Percentiles rank a stretch among this genome's conserved stretches.
Evolutionary conservation across 1,140 invertebrate species (phyloP).

Genomic region (Antheraea pernyi): DNA sequence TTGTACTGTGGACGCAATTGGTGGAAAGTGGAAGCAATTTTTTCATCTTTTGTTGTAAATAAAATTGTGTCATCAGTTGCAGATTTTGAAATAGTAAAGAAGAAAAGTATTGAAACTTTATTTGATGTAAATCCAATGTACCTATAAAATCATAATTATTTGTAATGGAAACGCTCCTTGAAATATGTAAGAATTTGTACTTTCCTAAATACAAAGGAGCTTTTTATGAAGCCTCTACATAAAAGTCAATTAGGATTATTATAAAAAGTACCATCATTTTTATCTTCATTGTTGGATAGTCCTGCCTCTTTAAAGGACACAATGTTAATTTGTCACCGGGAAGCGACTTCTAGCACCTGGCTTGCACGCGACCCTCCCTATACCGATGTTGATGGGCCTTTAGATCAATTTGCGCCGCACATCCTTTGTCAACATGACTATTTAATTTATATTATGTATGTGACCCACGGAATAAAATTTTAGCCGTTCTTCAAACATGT

Average conservation of each 20-base stretch:
- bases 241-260: constrained; percentile 30
- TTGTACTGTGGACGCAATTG: no score
- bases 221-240: constrained; percentile 25
- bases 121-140: no score
- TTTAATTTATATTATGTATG: constrained; percentile 75
- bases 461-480: constrained; percentile 66
- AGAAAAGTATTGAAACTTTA: no score
- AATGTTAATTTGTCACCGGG: constrained; percentile 68
- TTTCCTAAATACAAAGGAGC: constrained; percentile 5
- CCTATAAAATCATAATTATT: no score
- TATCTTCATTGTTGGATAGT: constrained; percentile 42
- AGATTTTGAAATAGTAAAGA: no score
- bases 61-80: no score
- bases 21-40: no score
- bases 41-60: no score
- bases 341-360: constrained; percentile 58
- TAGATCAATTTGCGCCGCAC: constrained; percentile 58
- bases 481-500: constrained; percentile 69
- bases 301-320: constrained; percentile 41
- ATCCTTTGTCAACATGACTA: constrained; percentile 64
- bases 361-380: constrained; percentile 53
- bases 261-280: constrained; percentile 45
- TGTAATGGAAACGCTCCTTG: no score
- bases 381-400: constrained; percentile 25
- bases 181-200: not conserved